Evolutionary conservation across 2,113 vertebrate genomes (phyloP).

Genomic region (Phainopepla nitens): DNA sequence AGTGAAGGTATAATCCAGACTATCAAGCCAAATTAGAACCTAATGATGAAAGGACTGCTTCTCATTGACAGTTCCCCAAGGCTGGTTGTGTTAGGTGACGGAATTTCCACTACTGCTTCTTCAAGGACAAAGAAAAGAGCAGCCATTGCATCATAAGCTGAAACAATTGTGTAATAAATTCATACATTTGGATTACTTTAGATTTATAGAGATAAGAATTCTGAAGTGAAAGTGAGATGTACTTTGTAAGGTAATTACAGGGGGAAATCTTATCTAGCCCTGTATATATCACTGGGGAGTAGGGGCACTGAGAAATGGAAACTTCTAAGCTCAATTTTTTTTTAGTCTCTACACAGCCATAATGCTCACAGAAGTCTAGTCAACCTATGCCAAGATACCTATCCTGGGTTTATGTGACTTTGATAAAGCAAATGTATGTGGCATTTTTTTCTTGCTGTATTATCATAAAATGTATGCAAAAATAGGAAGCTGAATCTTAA

Average conservation of each 20-base stretch:
- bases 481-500: background rate
- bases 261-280: background rate
- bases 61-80: background rate
- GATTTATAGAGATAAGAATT: background rate
- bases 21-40: background rate
- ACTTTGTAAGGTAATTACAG: background rate
- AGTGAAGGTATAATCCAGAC: background rate
- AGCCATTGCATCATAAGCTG: background rate
- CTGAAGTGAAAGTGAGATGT: background rate
- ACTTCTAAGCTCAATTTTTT: background rate
- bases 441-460: fast-evolving
- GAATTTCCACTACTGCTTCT: background rate
- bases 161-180: background rate
- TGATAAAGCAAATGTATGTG: background rate
- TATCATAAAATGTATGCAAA: background rate
- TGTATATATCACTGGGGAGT: background rate
- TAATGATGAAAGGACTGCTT: background rate
- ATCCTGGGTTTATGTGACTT: background rate
- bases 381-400: background rate
- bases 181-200: background rate
- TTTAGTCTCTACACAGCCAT: background rate
- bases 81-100: background rate
- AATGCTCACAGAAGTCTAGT: background rate
- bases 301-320: background rate
- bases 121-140: background rate